Conservation (phyloP, 92 coral and sea anemone genomes). For the Epizoanthus stellaris region DNA sequence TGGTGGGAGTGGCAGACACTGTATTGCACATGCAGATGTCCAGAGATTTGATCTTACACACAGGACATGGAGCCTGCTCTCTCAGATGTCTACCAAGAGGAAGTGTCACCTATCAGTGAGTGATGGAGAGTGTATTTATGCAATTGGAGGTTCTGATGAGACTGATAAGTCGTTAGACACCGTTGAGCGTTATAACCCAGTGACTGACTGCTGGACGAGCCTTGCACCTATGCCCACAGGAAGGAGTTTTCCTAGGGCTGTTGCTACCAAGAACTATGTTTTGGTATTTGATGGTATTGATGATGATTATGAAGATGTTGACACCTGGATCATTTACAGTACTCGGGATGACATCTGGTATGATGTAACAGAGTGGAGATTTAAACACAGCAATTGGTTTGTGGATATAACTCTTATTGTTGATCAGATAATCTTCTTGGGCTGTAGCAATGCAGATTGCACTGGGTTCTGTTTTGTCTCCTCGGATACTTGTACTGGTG, state of each 20-base stretch:
- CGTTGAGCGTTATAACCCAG: slow-evolving; percentile 2
- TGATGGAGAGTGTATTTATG: background rate
- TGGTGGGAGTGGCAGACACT: background rate
- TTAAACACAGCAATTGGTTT: background rate
- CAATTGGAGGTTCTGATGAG: slow-evolving; percentile 6
- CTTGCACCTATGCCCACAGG: slow-evolving; percentile 6
- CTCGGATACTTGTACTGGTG: too few relatives aligned
- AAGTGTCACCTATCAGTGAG: background rate
- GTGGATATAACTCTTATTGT: too few relatives aligned
- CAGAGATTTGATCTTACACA: background rate
- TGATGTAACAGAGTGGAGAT: background rate
- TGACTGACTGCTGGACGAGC: background rate
- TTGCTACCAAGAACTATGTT: background rate
- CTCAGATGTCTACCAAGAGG: background rate
- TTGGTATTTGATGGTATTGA: slow-evolving; percentile 4
- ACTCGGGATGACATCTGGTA: background rate
- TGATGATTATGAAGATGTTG: background rate
- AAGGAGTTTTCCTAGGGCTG: background rate
- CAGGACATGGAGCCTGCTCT: background rate
- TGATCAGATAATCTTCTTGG: too few relatives aligned
- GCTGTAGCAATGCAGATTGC: too few relatives aligned
- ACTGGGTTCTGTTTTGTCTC: too few relatives aligned
- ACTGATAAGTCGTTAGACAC: background rate
- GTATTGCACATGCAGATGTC: background rate
- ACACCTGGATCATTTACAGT: background rate